A percentile compares a stretch with the other conserved stretches of the same genome.
Conservation (phyloP, 2,888 invertebrate genomes). For the Cecidostiba fungosa region DNA sequence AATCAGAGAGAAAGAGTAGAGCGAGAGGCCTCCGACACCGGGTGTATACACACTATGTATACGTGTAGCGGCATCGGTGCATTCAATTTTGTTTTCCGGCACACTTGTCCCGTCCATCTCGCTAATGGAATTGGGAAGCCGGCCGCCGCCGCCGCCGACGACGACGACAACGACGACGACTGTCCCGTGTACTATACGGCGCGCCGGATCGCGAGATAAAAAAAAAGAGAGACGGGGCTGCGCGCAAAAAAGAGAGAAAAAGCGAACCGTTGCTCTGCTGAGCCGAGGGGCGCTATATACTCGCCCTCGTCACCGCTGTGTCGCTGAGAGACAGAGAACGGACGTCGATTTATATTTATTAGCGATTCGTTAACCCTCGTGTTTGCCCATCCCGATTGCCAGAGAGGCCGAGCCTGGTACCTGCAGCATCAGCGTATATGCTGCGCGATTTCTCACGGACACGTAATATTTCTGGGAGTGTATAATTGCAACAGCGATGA, state of each 20-base stretch:
- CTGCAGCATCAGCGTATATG: background rate
- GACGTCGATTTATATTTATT: conserved; percentile 66
- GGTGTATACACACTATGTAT: background rate
- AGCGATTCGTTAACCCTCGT: conserved; percentile 63
- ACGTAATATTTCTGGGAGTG: too few species aligned
- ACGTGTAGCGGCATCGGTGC: conserved; percentile 20
- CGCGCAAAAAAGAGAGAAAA: background rate
- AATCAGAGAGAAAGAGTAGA: background rate
- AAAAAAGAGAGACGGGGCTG: conserved; percentile 18
- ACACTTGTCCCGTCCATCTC: conserved; percentile 63
- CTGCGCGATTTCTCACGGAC: too few species aligned
- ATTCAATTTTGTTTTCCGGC: conserved; percentile 61
- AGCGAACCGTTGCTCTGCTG: background rate
- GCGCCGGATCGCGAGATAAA: conserved; percentile 47
- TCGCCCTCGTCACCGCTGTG: conserved; percentile 48
- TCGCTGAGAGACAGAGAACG: conserved; percentile 2
- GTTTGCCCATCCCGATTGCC: conserved; percentile 57
- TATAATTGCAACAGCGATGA: too few species aligned
- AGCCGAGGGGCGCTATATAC: background rate
- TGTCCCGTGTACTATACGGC: background rate
- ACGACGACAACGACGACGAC: conserved; percentile 11
- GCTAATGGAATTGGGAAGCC: conserved; percentile 65
- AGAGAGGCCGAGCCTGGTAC: conserved; percentile 36
- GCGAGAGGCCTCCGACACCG: conserved; percentile 20
- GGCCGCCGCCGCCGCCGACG: conserved; percentile 37